Evolutionary conservation across 2,888 invertebrate species (phyloP).

Genomic region (Andrena dorsata): DNA sequence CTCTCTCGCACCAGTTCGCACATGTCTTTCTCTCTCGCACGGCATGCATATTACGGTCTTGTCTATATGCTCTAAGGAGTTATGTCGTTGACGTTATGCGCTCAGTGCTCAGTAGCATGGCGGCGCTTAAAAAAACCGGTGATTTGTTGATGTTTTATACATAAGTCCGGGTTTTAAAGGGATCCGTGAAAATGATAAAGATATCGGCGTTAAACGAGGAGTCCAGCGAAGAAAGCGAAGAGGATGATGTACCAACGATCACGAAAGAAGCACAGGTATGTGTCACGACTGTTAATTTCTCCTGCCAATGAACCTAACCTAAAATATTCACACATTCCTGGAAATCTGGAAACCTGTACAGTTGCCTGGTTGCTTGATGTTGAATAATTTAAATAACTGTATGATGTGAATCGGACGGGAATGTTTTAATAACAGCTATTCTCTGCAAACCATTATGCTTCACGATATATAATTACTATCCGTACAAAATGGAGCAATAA

Average conservation of each 20-base stretch:
- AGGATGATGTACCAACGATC: conserved; percentile 86
- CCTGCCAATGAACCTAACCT: conserved; percentile 61
- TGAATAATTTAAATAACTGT: background rate
- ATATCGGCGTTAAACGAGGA: conserved; percentile 90
- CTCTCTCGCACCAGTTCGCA: too few species aligned
- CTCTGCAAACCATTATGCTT: background rate
- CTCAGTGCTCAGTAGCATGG: conserved; percentile 53
- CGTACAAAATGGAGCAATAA: background rate
- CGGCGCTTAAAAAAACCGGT: conserved; percentile 58
- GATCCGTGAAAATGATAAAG: conserved; percentile 86
- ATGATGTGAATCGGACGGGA: background rate
- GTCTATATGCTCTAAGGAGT: too few species aligned
- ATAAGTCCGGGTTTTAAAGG: background rate
- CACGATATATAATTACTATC: background rate
- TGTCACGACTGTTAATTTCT: conserved; percentile 16
- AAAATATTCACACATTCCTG: background rate
- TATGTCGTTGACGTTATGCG: background rate
- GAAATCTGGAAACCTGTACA: background rate
- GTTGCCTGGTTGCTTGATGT: background rate
- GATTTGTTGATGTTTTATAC: conserved; percentile 69
- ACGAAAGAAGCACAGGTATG: conserved; percentile 88
- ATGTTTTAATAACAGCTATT: background rate
- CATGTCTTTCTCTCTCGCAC: too few species aligned
- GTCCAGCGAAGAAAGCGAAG: conserved; percentile 87
- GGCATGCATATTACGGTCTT: too few species aligned